Conservation (phyloP, 2,113 vertebrate species). For the Menidia beryllina region DNA sequence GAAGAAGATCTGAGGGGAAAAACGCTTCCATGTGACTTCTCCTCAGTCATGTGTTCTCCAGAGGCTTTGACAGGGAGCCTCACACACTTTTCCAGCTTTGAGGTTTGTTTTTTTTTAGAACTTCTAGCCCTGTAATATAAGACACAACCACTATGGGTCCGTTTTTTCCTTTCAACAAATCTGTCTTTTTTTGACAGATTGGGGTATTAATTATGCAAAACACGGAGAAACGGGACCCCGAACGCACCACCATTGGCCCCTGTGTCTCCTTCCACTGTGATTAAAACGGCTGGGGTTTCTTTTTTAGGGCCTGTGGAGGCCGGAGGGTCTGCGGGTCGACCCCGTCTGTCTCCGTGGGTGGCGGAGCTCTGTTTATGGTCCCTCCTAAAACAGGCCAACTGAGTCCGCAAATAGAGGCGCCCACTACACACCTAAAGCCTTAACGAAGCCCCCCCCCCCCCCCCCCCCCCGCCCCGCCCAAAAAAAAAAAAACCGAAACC, state of each 20-base stretch:
- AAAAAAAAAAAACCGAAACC: neutral
- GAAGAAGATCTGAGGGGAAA: neutral
- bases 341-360: conserved; percentile 49
- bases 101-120: too few relatives aligned
- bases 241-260: neutral
- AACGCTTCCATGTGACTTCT: neutral
- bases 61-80: too few relatives aligned
- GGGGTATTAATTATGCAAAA: neutral
- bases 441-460: conserved; percentile 1
- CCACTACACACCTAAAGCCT: conserved; percentile 15
- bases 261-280: conserved; percentile 29
- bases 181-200: neutral
- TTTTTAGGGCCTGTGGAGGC: conserved; percentile 59
- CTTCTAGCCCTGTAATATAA: too few relatives aligned
- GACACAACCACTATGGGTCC: too few relatives aligned
- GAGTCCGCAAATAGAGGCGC: conserved; percentile 74
- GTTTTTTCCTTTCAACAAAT: neutral
- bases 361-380: conserved; percentile 68
- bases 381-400: conserved; percentile 77
- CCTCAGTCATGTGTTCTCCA: neutral
- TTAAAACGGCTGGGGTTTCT: conserved; percentile 61
- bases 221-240: conserved; percentile 11
- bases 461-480: too few relatives aligned
- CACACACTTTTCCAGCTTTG: neutral
- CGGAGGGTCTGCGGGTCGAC: conserved; percentile 27